Percentiles rank a stretch among this genome's conserved stretches.
Evolutionary conservation across 2,113 vertebrate species (phyloP).

Genomic region (Acrocephalus arundinaceus): DNA sequence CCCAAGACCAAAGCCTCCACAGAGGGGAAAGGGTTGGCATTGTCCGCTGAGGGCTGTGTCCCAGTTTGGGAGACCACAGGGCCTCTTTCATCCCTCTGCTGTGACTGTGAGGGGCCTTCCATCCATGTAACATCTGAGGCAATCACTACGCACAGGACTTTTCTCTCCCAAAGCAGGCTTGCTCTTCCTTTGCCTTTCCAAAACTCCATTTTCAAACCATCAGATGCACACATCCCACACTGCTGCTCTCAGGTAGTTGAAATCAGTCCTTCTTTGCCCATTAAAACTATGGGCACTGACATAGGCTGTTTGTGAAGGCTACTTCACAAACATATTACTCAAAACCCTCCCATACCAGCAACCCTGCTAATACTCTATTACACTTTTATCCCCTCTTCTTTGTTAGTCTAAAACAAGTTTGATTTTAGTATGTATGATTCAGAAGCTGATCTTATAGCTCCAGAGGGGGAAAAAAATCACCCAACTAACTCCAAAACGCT

Average conservation of each 20-base stretch:
- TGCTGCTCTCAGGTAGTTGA: not conserved
- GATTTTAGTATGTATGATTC: not conserved
- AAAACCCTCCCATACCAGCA: not conserved
- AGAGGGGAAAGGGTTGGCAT: not conserved
- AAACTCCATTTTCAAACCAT: not conserved
- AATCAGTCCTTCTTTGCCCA: not conserved
- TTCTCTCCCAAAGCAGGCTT: not conserved
- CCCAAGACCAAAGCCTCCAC: not conserved
- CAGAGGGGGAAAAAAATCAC: not conserved
- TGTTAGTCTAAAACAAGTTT: not conserved
- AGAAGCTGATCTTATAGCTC: not conserved
- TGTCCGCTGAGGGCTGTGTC: not conserved
- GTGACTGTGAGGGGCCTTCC: not conserved
- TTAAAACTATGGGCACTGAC: not conserved
- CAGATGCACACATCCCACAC: not conserved
- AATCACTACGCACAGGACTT: fast-evolving
- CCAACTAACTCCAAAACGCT: not conserved
- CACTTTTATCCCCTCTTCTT: not conserved
- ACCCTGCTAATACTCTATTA: not conserved
- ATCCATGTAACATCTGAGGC: fast-evolving
- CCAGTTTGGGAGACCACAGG: not conserved
- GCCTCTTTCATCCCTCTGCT: not conserved
- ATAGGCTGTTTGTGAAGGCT: too few relatives aligned
- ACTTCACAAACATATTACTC: not conserved
- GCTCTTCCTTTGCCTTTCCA: not conserved